These are phyloP conservation scores for Portevinia maculata DNA, from an alignment of 2,888 invertebrate genomes.

Conservation along the genomic window DNA sequence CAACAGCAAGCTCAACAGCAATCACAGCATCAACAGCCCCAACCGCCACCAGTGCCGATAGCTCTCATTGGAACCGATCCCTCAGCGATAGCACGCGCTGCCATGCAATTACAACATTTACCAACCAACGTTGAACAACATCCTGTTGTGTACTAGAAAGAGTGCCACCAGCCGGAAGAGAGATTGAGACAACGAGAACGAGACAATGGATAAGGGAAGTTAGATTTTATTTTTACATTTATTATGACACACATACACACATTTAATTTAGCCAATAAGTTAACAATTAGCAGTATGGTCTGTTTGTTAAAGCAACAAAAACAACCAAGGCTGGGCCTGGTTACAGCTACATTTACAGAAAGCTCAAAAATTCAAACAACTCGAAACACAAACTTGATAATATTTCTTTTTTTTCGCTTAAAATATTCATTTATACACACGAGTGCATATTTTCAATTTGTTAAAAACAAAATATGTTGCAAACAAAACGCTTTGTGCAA, in stretches of 20 bases:
- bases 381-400: slow-evolving; percentile 37
- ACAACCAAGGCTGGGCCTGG: slow-evolving; percentile 66
- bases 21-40: slow-evolving; percentile 78
- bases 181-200: slow-evolving; percentile 51
- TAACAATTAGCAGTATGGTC: slow-evolving; percentile 27
- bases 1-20: slow-evolving; percentile 77
- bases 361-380: slow-evolving; percentile 64
- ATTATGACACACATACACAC: slow-evolving; percentile 15
- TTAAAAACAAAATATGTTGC: slow-evolving; percentile 21
- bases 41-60: slow-evolving; percentile 81
- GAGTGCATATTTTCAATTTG: slow-evolving; percentile 26
- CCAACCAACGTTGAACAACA: slow-evolving; percentile 82
- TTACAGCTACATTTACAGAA: slow-evolving; percentile 25
- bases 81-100: slow-evolving; percentile 81
- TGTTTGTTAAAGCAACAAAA: slow-evolving; percentile 38
- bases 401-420: slow-evolving; percentile 2
- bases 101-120: slow-evolving; percentile 82
- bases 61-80: slow-evolving; percentile 81
- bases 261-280: slow-evolving; percentile 58
- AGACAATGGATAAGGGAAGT: slow-evolving; percentile 58
- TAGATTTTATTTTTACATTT: slow-evolving; percentile 37
- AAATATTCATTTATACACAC: slow-evolving; percentile 9
- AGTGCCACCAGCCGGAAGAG: slow-evolving; percentile 20
- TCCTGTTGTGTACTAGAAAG: slow-evolving; percentile 81
- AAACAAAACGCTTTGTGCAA: slow-evolving; percentile 68